phyloP scores from a whole-genome alignment of 2,888 invertebrate species.

The Trissolcus japonicus region DNA sequence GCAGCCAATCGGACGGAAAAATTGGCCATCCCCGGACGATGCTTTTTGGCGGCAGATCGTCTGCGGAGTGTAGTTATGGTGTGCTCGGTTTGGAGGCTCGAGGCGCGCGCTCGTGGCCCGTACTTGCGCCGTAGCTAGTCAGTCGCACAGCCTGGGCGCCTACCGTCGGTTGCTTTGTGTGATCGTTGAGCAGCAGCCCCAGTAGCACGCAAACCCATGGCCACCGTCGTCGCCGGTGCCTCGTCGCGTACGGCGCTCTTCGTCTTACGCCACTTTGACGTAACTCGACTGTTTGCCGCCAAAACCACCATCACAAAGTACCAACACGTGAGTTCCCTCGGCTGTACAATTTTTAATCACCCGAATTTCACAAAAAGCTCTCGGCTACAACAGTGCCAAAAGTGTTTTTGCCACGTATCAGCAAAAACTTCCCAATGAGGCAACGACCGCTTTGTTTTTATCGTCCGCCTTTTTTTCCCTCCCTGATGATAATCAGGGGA shows the following conservation, averaged over 20 bases:
- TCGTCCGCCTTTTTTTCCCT: neutral
- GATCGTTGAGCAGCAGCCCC: too few species aligned
- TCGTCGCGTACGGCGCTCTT: conserved; percentile 67
- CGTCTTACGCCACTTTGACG: conserved; percentile 66
- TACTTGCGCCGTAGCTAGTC: too few species aligned
- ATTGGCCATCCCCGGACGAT: too few species aligned
- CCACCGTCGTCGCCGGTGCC: conserved; percentile 65
- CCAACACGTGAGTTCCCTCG: conserved; percentile 64
- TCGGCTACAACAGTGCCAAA: neutral
- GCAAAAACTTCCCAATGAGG: neutral
- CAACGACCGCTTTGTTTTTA: conserved; percentile 2
- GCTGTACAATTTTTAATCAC: neutral
- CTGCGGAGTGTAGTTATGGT: too few species aligned
- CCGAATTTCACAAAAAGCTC: neutral
- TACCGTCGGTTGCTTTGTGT: too few species aligned
- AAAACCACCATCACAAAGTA: conserved; percentile 65
- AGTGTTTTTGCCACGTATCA: conserved; percentile 2
- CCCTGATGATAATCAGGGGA: neutral
- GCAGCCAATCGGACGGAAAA: too few species aligned
- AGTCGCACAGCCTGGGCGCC: too few species aligned
- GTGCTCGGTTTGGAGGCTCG: too few species aligned
- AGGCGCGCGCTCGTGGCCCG: too few species aligned
- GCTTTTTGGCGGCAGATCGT: neutral
- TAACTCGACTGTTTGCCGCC: conserved; percentile 68
- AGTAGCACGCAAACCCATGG: conserved; percentile 62